Evolutionary conservation across 1,140 invertebrate genomes (phyloP).

Genomic region (Aphidius gifuensis): DNA sequence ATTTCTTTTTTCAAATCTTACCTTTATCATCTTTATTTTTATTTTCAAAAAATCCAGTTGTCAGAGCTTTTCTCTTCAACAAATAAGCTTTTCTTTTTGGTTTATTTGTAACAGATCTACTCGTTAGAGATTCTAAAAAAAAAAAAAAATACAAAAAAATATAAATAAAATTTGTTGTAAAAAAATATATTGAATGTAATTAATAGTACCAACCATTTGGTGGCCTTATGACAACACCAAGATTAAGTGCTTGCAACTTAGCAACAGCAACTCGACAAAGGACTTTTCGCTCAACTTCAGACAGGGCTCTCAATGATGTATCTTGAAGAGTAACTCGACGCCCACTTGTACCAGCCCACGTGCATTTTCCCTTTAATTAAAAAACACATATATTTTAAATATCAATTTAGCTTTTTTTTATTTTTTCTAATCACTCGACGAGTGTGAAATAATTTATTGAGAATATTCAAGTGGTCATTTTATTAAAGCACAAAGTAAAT

Average conservation of each 20-base stretch:
- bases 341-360: constrained; percentile 76
- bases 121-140: constrained; percentile 51
- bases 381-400: constrained; percentile 6
- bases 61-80: constrained; percentile 78
- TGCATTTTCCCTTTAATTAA: constrained; percentile 71
- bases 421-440: no score
- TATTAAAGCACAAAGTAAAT: no score
- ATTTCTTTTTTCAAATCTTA: constrained; percentile 57
- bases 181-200: neutral
- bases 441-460: no score
- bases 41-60: constrained; percentile 77
- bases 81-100: constrained; percentile 73
- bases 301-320: constrained; percentile 69
- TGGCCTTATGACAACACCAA: constrained; percentile 72
- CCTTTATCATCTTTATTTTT: constrained; percentile 68
- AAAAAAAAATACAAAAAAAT: constrained; percentile 26
- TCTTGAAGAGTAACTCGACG: constrained; percentile 71
- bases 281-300: constrained; percentile 76
- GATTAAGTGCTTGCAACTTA: constrained; percentile 82
- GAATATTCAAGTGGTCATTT: no score
- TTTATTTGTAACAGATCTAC: constrained; percentile 55
- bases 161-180: neutral
- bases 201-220: constrained; percentile 60
- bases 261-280: constrained; percentile 80
- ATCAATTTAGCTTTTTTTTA: neutral